phyloP scores from a whole-genome alignment of 2,797 vertebrate genomes.

The Epinephelus malabaricus region DNA sequence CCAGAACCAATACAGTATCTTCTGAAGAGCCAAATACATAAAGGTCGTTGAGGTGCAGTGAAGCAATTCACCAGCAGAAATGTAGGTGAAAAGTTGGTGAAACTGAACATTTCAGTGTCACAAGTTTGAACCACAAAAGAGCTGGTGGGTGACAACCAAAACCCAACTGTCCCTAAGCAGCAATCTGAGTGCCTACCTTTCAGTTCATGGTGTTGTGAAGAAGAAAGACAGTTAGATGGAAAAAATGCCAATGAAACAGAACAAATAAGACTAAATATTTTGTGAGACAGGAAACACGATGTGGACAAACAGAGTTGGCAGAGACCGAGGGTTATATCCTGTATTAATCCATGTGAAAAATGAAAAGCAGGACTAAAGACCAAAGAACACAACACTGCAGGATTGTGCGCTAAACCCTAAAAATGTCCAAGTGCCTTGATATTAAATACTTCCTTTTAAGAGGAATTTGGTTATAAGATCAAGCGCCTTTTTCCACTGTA shows the following conservation, averaged over 20 bases:
- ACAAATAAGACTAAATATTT: not conserved
- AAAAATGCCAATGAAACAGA: not conserved
- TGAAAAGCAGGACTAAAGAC: constrained; percentile 9
- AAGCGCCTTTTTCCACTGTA: not conserved
- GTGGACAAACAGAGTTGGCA: not conserved
- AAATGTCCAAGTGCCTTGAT: constrained; percentile 37
- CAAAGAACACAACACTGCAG: not conserved
- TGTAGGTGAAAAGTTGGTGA: too few species aligned
- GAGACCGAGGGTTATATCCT: not conserved
- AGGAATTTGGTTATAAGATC: constrained; percentile 30
- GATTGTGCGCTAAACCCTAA: constrained; percentile 37
- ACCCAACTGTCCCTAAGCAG: too few species aligned
- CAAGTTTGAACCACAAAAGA: too few species aligned
- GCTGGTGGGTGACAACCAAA: too few species aligned
- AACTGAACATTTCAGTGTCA: too few species aligned
- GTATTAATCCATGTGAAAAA: constrained; percentile 23
- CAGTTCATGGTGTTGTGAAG: too few species aligned
- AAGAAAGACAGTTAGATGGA: too few species aligned
- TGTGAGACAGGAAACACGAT: not conserved
- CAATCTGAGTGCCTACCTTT: too few species aligned
- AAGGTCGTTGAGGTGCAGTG: not conserved
- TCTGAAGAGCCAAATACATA: not conserved
- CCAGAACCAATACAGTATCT: constrained; percentile 32
- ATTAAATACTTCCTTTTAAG: constrained; percentile 26
- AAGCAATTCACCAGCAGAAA: not conserved